Conservation (phyloP, 2,113 vertebrate genomes). For the Lagopus leucura region DNA sequence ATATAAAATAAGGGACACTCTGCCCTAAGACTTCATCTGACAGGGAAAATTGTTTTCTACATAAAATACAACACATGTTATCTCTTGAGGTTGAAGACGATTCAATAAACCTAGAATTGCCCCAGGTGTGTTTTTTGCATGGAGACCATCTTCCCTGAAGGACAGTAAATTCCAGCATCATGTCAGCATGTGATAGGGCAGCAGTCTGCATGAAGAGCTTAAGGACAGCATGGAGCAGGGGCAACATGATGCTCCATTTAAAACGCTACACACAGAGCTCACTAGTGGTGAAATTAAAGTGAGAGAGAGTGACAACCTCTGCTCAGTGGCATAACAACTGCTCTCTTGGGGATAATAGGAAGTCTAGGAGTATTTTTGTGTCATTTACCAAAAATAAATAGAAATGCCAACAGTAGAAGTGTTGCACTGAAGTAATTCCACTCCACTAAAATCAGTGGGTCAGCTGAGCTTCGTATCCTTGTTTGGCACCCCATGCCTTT, state of each 20-base stretch:
- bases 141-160: neutral
- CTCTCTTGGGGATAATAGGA: neutral
- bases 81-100: neutral
- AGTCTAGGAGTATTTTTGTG: neutral
- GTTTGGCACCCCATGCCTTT: neutral
- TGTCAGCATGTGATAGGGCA: neutral
- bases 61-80: neutral
- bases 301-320: neutral
- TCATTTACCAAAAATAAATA: neutral
- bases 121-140: neutral
- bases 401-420: neutral
- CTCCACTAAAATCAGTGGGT: neutral
- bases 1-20: constrained; percentile 1
- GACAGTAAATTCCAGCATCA: neutral
- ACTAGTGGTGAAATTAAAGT: neutral
- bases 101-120: constrained; percentile 1
- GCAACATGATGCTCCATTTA: neutral
- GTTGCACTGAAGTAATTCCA: neutral
- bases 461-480: neutral
- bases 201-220: neutral
- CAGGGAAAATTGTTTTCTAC: constrained; percentile 20
- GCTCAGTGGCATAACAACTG: neutral
- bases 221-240: neutral
- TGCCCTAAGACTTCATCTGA: constrained; percentile 17
- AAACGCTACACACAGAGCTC: neutral